Percentiles rank a stretch among this genome's conserved stretches.
These are phyloP conservation scores for Poeciliopsis presidionis DNA, from an alignment of 2,797 vertebrate genomes.

Conservation along the genomic window DNA sequence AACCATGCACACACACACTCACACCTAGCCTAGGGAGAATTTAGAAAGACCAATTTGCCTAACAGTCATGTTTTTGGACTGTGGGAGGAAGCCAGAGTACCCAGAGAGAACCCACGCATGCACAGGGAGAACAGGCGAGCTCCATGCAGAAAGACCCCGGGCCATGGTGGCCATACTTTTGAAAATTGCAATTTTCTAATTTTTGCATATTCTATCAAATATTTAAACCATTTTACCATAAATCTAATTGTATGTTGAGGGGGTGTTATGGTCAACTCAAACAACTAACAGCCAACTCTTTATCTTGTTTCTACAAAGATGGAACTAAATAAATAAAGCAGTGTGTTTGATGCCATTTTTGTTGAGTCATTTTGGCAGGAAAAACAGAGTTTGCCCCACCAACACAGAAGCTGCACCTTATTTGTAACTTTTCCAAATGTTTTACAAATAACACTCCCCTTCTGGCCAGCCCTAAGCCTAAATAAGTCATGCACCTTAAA, in stretches of 20 bases:
- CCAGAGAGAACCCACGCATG: too few relatives aligned
- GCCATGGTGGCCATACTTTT: neutral
- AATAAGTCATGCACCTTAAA: neutral
- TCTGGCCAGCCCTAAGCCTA: neutral
- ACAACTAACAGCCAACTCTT: constrained; percentile 1
- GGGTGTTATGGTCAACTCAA: neutral
- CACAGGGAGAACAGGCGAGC: too few relatives aligned
- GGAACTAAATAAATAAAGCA: neutral
- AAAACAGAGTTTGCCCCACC: neutral
- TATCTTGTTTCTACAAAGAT: neutral
- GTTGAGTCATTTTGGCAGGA: neutral
- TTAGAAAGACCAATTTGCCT: too few relatives aligned
- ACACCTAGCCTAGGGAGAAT: too few relatives aligned
- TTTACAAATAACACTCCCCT: neutral
- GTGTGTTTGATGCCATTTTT: neutral
- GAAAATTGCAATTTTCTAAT: neutral
- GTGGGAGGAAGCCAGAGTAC: too few relatives aligned
- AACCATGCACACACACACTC: too few relatives aligned
- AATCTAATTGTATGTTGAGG: neutral
- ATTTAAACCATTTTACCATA: neutral
- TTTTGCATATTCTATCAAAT: neutral
- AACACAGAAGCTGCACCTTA: neutral
- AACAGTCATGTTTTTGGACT: too few relatives aligned
- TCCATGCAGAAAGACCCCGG: too few relatives aligned
- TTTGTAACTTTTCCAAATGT: neutral